Evolutionary conservation across 2,113 vertebrate species (phyloP), one percentile per base, ranked within the genome.

Genomic region (Cettia cetti): DNA sequence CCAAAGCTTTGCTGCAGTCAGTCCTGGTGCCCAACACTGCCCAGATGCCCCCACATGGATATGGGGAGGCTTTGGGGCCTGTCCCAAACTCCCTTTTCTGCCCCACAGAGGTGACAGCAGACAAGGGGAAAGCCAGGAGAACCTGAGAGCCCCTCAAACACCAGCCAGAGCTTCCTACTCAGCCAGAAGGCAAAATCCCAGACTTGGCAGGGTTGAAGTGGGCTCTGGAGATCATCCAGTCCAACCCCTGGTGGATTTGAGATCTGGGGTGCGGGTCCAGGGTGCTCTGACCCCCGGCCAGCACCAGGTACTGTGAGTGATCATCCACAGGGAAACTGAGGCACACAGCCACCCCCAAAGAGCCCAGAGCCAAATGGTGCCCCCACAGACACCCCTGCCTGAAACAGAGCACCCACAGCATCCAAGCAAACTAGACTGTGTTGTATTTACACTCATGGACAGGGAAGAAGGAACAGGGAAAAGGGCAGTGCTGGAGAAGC

Each of bases 401-500:
- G 0, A 8, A 98, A 96, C 92, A 97, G 95, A 97, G 94, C 98
- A 97, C 95, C 97, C 76, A 98, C 98, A 98, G 97, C 97, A 97
- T 97, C 98, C 98, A 98, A 98, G 98, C 98, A 98, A 98, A 98
- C 97, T 98, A 98, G 98, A 98, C 98, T 98, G 98, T 98, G 98
- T 99, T 99, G 97, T 98, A 98, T 98, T 98, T 98, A 98, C 98
- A 98, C 97, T 94, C 97, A 97, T 56, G 96, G 96, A 97, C 97
- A 98, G 97, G 98, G 95, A 96, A 89, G 91, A 84, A 92, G 68
- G 10, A n/a, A 42, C 65, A 75, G n/a, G 78, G 42, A 30, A 56
- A 42, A 61, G 54, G 40, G 19, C 3, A 3, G 75, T 54, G 59
- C 45, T 42, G 69, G 59, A 35, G 49, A 86, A 93, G 86, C 71